Evolutionary conservation across 2,797 vertebrate species (phyloP).

Genomic region (Acanthurus lineatus): DNA sequence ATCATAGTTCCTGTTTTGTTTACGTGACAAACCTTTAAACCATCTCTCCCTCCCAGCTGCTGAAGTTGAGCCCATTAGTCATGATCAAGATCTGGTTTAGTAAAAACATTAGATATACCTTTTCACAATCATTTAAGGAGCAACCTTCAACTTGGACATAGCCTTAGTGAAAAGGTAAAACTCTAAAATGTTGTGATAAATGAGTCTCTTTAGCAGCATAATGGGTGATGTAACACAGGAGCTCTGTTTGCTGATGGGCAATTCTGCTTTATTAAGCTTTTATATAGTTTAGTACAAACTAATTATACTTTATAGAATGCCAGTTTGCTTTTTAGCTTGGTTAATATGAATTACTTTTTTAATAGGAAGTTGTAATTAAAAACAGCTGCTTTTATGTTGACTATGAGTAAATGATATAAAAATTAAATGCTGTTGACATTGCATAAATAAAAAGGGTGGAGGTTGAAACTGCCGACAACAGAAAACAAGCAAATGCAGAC

Average conservation of each 20-base stretch:
- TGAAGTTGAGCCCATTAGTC: slow-evolving; percentile 34
- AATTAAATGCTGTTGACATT: neutral
- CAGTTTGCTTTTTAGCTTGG: neutral
- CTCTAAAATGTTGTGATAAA: neutral
- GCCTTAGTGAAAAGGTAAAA: neutral
- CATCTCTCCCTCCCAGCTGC: slow-evolving; percentile 3
- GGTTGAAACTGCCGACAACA: neutral
- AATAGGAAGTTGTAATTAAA: neutral
- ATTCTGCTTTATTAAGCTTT: too few species aligned
- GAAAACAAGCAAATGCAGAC: slow-evolving; percentile 2
- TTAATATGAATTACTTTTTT: neutral
- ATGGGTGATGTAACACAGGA: too few species aligned
- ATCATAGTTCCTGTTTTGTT: slow-evolving; percentile 14
- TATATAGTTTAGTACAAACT: neutral
- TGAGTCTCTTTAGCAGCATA: neutral
- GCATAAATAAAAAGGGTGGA: neutral
- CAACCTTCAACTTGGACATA: neutral
- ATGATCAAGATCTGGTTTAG: slow-evolving; percentile 21
- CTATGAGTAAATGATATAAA: neutral
- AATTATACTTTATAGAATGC: neutral
- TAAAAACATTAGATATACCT: slow-evolving; percentile 22
- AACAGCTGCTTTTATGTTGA: neutral
- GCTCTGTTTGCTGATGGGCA: too few species aligned
- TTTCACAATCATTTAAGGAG: neutral
- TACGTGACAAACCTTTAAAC: neutral